Evolutionary conservation across 2,888 invertebrate species (phyloP).

Genomic region (Caenorhabditis drosophilae): DNA sequence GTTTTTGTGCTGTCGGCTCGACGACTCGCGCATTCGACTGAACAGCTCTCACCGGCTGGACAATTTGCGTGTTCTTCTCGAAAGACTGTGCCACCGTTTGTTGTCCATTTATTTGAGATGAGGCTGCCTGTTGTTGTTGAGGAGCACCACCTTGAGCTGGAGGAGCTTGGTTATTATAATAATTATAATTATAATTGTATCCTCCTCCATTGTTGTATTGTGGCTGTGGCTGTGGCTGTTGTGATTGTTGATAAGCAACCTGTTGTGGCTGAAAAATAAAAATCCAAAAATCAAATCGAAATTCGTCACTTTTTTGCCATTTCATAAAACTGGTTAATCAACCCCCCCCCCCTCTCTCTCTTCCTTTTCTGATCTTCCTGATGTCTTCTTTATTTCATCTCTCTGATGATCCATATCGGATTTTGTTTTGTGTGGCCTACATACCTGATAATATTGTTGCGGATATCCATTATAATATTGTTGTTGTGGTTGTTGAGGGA

Average conservation of each 20-base stretch:
- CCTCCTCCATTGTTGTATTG: no score
- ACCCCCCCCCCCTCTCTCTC: no score
- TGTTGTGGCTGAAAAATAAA: slow-evolving; percentile 11
- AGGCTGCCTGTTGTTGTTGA: slow-evolving; percentile 5
- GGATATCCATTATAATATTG: slow-evolving; percentile 35
- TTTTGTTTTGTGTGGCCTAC: slow-evolving; percentile 2
- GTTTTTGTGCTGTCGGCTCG: no score
- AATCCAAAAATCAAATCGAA: no score
- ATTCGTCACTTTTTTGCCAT: no score
- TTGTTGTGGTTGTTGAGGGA: slow-evolving; percentile 28
- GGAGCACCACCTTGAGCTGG: background rate
- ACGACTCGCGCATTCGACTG: slow-evolving; percentile 30
- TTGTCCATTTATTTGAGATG: background rate
- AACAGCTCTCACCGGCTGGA: slow-evolving; percentile 30
- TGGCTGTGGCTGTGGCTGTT: slow-evolving; percentile 7
- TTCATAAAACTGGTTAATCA: no score
- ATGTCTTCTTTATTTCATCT: no score
- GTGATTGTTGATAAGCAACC: slow-evolving; percentile 2
- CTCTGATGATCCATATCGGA: no score
- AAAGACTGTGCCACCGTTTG: slow-evolving; percentile 26
- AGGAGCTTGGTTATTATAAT: no score
- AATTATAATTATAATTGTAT: no score
- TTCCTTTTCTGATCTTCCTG: no score
- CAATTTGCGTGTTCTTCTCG: slow-evolving; percentile 28
- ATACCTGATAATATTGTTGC: slow-evolving; percentile 12